Base-by-base conservation (phyloP, 2,888 invertebrate species). In the Axea sp. region DNA sequence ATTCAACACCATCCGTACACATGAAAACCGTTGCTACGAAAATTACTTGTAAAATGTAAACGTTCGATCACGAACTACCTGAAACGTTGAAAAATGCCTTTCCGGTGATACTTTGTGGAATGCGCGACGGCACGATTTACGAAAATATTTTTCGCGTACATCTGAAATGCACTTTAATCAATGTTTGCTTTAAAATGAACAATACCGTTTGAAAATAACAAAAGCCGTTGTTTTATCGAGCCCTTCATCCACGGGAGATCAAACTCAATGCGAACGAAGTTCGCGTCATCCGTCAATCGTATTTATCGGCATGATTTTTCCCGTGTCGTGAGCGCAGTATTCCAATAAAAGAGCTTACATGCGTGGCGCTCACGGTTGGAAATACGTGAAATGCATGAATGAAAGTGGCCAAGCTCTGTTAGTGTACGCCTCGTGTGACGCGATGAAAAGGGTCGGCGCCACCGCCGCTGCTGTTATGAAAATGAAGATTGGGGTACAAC, bases 311-410 rank as follows among this genome's bases (percentile, higher is more conserved):
- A 19, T 26, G 12, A 55, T 14, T 39, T 57, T 9, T 12, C 37
- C 14, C 6, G 31, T 31, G 14, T 19, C n/a, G 14, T 9, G 19
- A 9, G 30, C 5, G 4, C 33, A 37, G 6, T 19, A 24, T 41
- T 47, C 12, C 35, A 41, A 45, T 45, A 59, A 59, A 45, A 41
- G 39, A 12, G 15, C 41, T 15, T 26, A 35, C 28, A 37, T 47
- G 37, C 62, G 49, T 51, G 19, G 62, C 35, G 14, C 24, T 45
- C 17, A 51, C 55, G 30, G 30, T 55, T 5, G 24, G 19, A 39
- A 55, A 65, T 55, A 55, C 65, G 24, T 41, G 22, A 65, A 55
- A 65, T 45, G 31, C 55, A 47, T 65, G 55, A 65, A 65, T 65
- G 55, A 55, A 65, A 65, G 65, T 65, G 33, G 47, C 26, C 26